Conservation (phyloP, 2,888 invertebrate species). For the Lysandra coridon region DNA sequence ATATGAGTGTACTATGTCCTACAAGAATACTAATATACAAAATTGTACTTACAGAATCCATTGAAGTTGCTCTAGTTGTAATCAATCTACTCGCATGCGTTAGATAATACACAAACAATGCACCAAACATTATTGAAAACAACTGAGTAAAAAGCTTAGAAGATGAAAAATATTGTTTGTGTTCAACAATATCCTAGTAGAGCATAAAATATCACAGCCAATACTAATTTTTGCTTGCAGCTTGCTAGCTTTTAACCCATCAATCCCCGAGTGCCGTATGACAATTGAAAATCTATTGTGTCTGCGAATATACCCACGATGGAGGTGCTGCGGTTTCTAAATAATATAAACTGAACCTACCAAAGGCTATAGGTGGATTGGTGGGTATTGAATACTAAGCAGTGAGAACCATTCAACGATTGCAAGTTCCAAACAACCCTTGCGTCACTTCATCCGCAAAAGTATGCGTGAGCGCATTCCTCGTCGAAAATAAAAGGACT, state of each 20-base stretch:
- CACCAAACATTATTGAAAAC: background rate
- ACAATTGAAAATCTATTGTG: too few relatives aligned
- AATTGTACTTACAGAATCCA: background rate
- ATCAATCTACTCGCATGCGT: background rate
- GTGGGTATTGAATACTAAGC: background rate
- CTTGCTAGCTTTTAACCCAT: too few relatives aligned
- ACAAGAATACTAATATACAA: background rate
- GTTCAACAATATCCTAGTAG: background rate
- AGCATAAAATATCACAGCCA: background rate
- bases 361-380: background rate
- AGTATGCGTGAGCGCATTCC: background rate
- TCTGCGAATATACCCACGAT: too few relatives aligned
- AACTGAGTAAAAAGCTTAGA: too few relatives aligned
- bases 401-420: background rate
- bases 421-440: background rate
- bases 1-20: constrained; percentile 1
- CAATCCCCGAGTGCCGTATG: too few relatives aligned
- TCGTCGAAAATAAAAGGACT: background rate
- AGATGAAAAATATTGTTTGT: background rate
- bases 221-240: background rate
- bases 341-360: background rate
- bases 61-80: background rate
- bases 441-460: background rate
- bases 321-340: background rate
- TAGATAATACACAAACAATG: background rate